phyloP scores from a whole-genome alignment of 2,888 invertebrate species.

The Melipona beecheii region DNA sequence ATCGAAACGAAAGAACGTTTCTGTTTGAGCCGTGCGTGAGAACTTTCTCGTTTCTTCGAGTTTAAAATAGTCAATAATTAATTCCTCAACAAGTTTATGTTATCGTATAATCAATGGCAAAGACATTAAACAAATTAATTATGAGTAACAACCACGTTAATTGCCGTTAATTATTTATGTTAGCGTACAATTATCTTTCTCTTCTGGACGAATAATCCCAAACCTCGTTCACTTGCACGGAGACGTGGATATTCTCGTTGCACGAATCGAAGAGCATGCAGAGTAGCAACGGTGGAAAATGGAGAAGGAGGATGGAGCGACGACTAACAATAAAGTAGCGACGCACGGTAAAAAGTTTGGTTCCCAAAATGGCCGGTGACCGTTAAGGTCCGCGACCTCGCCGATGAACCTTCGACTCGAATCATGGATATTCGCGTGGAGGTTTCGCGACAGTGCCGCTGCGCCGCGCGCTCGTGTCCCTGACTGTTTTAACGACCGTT shows the following conservation, averaged over 20 bases:
- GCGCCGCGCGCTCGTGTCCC: not conserved
- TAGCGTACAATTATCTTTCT: too few relatives aligned
- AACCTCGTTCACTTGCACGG: too few relatives aligned
- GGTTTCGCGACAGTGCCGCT: not conserved
- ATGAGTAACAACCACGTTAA: too few relatives aligned
- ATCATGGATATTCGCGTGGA: slow-evolving; percentile 24
- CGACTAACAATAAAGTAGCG: slow-evolving; percentile 15
- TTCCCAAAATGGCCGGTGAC: slow-evolving; percentile 53
- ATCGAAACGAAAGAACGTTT: too few relatives aligned
- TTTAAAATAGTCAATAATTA: too few relatives aligned
- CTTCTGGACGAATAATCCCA: too few relatives aligned
- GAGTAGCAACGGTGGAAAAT: not conserved
- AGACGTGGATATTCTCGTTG: not conserved
- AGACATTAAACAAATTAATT: too few relatives aligned
- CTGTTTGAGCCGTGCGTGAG: too few relatives aligned
- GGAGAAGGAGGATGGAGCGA: not conserved
- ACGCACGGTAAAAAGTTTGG: slow-evolving; percentile 19
- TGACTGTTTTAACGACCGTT: not conserved
- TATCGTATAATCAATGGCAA: too few relatives aligned
- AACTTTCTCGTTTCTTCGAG: too few relatives aligned
- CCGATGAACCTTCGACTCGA: slow-evolving; percentile 29
- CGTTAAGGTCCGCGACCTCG: slow-evolving; percentile 62
- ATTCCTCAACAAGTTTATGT: too few relatives aligned
- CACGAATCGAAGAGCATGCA: not conserved
- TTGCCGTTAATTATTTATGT: too few relatives aligned